Evolutionary conservation across 2,113 vertebrate genomes (phyloP).

Genomic region (Brachyhypopomus gauderio): DNA sequence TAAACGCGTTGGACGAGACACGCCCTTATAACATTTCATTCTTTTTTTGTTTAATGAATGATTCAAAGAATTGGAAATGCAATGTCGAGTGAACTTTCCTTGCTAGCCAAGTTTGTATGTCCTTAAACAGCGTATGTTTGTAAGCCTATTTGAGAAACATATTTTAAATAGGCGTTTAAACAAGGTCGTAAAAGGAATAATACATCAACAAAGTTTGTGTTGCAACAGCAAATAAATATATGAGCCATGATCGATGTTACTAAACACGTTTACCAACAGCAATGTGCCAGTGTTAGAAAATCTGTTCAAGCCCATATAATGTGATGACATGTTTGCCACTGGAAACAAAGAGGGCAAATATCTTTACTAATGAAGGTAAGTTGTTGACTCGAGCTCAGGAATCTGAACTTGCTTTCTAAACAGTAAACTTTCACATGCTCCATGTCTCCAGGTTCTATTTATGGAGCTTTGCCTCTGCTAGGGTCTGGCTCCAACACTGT

Average conservation of each 20-base stretch:
- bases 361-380: neutral
- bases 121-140: no score
- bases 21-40: neutral
- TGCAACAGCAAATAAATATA: neutral
- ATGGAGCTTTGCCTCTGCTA: constrained; percentile 21
- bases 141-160: neutral
- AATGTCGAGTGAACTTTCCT: no score
- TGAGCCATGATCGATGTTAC: no score
- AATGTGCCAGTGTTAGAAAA: neutral
- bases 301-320: neutral
- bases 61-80: no score
- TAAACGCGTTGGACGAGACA: neutral
- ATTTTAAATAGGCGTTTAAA: neutral
- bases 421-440: constrained; percentile 44
- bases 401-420: constrained; percentile 37
- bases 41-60: neutral
- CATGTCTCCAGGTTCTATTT: constrained; percentile 54
- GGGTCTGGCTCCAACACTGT: neutral
- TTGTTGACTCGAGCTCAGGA: constrained; percentile 23
- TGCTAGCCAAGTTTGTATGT: no score
- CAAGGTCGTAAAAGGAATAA: neutral
- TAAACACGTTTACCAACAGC: no score
- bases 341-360: neutral
- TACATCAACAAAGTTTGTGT: neutral
- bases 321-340: neutral